Conservation (phyloP, 1,140 invertebrate genomes). For the Orius laevigatus region DNA sequence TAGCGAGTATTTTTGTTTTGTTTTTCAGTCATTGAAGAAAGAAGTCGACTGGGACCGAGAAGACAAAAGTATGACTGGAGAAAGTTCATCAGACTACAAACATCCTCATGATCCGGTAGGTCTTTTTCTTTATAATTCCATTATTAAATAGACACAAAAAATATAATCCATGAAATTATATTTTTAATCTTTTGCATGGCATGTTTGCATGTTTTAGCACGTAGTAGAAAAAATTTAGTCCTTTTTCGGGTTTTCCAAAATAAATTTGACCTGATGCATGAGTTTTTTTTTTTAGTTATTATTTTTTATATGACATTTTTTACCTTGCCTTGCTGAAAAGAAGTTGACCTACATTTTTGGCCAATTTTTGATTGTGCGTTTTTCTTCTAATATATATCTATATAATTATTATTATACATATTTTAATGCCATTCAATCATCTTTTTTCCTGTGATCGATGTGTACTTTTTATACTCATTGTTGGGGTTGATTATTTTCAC, state of each 20-base stretch:
- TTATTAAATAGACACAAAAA: neutral
- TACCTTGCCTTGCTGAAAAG: conserved; percentile 49
- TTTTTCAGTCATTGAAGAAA: conserved; percentile 66
- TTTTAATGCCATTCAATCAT: conserved; percentile 17
- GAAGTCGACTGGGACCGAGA: conserved; percentile 68
- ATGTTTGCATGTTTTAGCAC: too few species aligned
- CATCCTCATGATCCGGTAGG: conserved; percentile 68
- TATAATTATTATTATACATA: conserved; percentile 26
- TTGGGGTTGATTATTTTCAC: conserved; percentile 9
- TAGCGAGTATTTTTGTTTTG: too few species aligned
- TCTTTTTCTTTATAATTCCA: conserved; percentile 16
- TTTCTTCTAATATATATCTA: conserved; percentile 27
- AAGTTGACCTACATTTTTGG: conserved; percentile 83
- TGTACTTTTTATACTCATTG: conserved; percentile 9
- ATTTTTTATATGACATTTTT: conserved; percentile 18
- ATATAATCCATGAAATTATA: neutral
- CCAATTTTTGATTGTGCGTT: conserved; percentile 48
- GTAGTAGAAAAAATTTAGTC: too few species aligned
- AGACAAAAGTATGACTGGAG: conserved; percentile 42
- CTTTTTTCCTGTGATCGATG: conserved; percentile 16
- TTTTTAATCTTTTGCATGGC: too few species aligned
- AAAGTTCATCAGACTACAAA: conserved; percentile 56
- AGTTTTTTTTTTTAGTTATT: conserved; percentile 1
- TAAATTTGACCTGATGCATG: neutral
- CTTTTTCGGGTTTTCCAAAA: too few species aligned